Percentiles rank a stretch among this genome's conserved stretches.
These are phyloP conservation scores for Musca vetustissima DNA, from an alignment of 1,140 invertebrate genomes.

Conservation along the genomic window DNA sequence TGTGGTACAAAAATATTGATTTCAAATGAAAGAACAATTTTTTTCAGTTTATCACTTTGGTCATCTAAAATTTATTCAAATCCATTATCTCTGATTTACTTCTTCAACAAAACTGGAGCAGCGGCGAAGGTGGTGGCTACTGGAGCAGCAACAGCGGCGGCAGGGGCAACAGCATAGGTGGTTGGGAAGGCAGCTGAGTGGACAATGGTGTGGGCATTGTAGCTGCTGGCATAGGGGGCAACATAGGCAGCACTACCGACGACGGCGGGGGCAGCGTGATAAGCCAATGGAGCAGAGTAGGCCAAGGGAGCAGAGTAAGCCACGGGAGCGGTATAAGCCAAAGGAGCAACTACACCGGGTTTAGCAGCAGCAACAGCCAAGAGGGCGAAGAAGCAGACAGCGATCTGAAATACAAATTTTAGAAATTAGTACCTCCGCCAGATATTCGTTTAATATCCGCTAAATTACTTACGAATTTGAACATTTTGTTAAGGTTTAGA, in stretches of 20 bases:
- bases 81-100: not conserved
- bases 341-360: conserved; percentile 33
- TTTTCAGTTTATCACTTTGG: too few species aligned
- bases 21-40: too few species aligned
- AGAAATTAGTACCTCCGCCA: not conserved
- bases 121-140: conserved; percentile 37
- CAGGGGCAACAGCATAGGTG: not conserved
- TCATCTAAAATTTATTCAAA: not conserved
- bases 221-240: conserved; percentile 52
- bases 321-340: conserved; percentile 37
- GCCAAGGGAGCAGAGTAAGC: conserved; percentile 47
- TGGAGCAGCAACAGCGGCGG: conserved; percentile 30
- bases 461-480: conserved; percentile 28
- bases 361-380: conserved; percentile 34
- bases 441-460: too few species aligned
- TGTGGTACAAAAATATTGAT: too few species aligned
- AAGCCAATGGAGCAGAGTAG: conserved; percentile 32
- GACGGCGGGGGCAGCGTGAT: conserved; percentile 40
- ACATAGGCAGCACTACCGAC: conserved; percentile 34
- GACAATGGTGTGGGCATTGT: conserved; percentile 27
- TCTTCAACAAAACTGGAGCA: conserved; percentile 22
- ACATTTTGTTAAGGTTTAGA: conserved; percentile 28
- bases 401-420: not conserved
- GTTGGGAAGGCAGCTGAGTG: conserved; percentile 34
- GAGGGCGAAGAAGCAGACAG: conserved; percentile 37